A percentile compares a stretch with the other conserved stretches of the same genome.
These are phyloP conservation scores for Caranx melampygus DNA, from an alignment of 2,113 vertebrate species.

Conservation along the genomic window DNA sequence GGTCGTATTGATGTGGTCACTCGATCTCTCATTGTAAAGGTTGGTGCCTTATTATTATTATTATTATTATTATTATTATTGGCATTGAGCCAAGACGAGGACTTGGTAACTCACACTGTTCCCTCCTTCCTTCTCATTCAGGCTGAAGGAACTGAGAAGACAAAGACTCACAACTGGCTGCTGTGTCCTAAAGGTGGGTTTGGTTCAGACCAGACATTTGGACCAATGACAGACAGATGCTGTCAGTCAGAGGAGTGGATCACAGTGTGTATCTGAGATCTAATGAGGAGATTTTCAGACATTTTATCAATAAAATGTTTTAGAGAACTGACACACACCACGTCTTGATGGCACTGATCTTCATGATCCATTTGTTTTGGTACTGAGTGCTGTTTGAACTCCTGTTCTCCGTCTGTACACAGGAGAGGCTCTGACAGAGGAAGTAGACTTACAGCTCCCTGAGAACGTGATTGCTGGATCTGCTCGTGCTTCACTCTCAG, in stretches of 20 bases:
- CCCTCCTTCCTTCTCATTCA: slow-evolving; percentile 25
- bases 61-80: too few relatives aligned
- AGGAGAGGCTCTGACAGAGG: slow-evolving; percentile 66
- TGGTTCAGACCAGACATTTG: not conserved
- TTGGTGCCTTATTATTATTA: slow-evolving; percentile 37
- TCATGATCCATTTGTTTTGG: not conserved
- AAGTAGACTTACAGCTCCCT: slow-evolving; percentile 64
- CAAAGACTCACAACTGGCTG: slow-evolving; percentile 68
- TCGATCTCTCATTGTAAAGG: slow-evolving; percentile 86
- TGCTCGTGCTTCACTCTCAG: slow-evolving; percentile 63
- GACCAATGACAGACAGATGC: not conserved
- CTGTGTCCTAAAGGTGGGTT: slow-evolving; percentile 75
- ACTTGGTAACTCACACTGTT: too few relatives aligned
- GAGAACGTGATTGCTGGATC: slow-evolving; percentile 73
- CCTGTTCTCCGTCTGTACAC: slow-evolving; percentile 31
- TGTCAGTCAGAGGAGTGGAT: too few relatives aligned
- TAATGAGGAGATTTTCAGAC: not conserved
- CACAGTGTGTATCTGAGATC: not conserved
- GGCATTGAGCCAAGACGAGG: too few relatives aligned
- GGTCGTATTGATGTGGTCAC: slow-evolving; percentile 85
- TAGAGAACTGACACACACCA: too few relatives aligned
- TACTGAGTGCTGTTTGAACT: not conserved
- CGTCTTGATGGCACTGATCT: not conserved
- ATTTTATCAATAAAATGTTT: too few relatives aligned
- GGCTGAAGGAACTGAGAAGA: slow-evolving; percentile 75